phyloP scores from a whole-genome alignment of 2,797 vertebrate genomes.

The Chaetophractus vellerosus region DNA sequence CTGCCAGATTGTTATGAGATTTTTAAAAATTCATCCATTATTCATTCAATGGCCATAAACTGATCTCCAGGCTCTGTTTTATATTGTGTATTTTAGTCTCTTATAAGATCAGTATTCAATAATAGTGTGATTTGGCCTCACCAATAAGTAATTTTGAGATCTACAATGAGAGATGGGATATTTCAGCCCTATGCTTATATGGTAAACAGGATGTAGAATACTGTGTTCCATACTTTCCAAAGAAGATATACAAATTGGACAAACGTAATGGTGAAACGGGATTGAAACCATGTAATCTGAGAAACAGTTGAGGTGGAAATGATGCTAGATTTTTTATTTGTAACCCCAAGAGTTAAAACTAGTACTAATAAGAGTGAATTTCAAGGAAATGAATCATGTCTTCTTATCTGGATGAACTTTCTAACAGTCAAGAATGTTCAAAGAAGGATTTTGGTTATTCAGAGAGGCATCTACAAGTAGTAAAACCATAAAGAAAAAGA shows the following conservation, averaged over 20 bases:
- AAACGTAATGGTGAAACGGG: constrained; percentile 1
- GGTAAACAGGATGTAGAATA: not conserved
- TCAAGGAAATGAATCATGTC: not conserved
- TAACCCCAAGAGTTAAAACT: not conserved
- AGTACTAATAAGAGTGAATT: not conserved
- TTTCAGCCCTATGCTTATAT: not conserved
- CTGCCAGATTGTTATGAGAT: not conserved
- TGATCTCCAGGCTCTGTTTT: not conserved
- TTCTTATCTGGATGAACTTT: not conserved
- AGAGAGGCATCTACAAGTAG: not conserved
- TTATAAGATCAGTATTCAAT: not conserved
- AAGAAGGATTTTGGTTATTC: not conserved
- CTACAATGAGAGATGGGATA: not conserved
- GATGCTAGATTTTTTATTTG: constrained; percentile 10
- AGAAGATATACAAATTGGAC: not conserved
- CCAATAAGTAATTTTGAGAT: not conserved
- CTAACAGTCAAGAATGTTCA: not conserved
- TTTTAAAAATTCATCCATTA: not conserved
- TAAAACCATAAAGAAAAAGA: not conserved
- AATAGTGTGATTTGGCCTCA: not conserved
- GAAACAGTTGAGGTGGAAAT: not conserved
- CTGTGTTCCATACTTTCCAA: not conserved
- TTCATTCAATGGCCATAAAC: not conserved
- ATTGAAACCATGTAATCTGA: not conserved
- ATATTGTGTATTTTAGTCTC: not conserved